Base-by-base conservation (phyloP, 2,888 invertebrate genomes). In the Aricia artaxerxes region DNA sequence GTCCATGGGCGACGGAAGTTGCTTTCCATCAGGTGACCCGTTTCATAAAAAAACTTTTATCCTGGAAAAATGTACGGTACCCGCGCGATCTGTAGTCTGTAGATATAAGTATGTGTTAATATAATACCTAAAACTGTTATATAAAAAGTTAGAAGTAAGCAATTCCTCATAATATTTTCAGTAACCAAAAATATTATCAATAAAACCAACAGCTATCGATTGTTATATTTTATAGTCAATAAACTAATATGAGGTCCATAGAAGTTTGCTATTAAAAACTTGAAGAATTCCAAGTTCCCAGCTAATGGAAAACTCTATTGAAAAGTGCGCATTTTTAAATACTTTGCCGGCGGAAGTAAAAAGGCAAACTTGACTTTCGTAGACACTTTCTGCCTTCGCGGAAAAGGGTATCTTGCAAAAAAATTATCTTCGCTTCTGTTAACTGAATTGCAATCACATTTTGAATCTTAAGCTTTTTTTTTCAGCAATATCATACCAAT, bases 331-430 rank as follows among this genome's bases (percentile, higher is more conserved):
- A 38, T 35, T 69, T 13, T 69, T 69, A 38, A 69, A 69, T 69
- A 69, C 35, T 69, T 69, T 69, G 13, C 69, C 1, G 69, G 69
- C 35, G 69, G 69, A 69, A 69, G 69, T 69, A 69, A 69, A 69
- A 69, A 38, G 69, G 35, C 69, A 69, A 69, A 38, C 69, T 38
- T 69, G 69, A 69, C 69, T 69, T 69, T 69, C 38, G 31, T 69
- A 69, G 69, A 69, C 35, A 69, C 69, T 35, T 69, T 35, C 69
- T 69, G 69, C 16, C 35, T 69, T 38, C 16, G 4, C 35, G 69
- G 38, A 16, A 69, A 69, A 38, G 69, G 35, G 38, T 69, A 16
- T 38, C 35, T 69, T 69, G 69, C 35, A 38, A 69, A 35, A 35
- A 69, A 69, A 16, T 0, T 1, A 13, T 13, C 69, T 13, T 69